These are phyloP conservation scores for Luperina testacea DNA, from an alignment of 2,888 invertebrate genomes.

Conservation along the genomic window DNA sequence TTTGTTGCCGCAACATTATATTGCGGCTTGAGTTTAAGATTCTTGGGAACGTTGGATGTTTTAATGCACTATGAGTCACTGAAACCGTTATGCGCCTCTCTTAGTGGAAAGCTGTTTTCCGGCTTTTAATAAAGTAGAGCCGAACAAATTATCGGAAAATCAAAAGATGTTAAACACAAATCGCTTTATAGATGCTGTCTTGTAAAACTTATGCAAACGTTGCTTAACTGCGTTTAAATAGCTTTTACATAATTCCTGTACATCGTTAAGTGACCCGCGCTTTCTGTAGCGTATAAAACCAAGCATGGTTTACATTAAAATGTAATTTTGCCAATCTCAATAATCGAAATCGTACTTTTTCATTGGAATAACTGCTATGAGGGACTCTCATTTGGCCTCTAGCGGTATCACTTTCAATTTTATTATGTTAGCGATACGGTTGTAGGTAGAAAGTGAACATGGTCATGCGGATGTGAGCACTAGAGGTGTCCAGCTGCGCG, in stretches of 20 bases:
- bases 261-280: slow-evolving; percentile 35
- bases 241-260: slow-evolving; percentile 46
- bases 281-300: slow-evolving; percentile 40
- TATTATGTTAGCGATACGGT: slow-evolving; percentile 69
- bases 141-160: slow-evolving; percentile 42
- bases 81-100: slow-evolving; percentile 20
- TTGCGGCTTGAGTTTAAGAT: slow-evolving; percentile 24
- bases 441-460: slow-evolving; percentile 76
- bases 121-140: slow-evolving; percentile 31
- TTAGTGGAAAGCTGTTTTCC: slow-evolving; percentile 53
- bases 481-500: slow-evolving; percentile 69
- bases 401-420: slow-evolving; percentile 73
- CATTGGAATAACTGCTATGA: slow-evolving; percentile 38
- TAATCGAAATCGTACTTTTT: slow-evolving; percentile 54
- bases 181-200: slow-evolving; percentile 45
- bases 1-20: slow-evolving; percentile 44
- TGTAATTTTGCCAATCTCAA: slow-evolving; percentile 48
- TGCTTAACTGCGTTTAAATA: slow-evolving; percentile 45
- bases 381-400: slow-evolving; percentile 61
- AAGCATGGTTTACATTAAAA: slow-evolving; percentile 50
- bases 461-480: slow-evolving; percentile 71
- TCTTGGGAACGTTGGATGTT: slow-evolving; percentile 6
- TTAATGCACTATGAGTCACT: slow-evolving; percentile 41
- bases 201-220: slow-evolving; percentile 50
- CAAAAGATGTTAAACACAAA: slow-evolving; percentile 42